phyloP scores from a whole-genome alignment of 2,888 invertebrate genomes.

The Tolmerus cingulatus region DNA sequence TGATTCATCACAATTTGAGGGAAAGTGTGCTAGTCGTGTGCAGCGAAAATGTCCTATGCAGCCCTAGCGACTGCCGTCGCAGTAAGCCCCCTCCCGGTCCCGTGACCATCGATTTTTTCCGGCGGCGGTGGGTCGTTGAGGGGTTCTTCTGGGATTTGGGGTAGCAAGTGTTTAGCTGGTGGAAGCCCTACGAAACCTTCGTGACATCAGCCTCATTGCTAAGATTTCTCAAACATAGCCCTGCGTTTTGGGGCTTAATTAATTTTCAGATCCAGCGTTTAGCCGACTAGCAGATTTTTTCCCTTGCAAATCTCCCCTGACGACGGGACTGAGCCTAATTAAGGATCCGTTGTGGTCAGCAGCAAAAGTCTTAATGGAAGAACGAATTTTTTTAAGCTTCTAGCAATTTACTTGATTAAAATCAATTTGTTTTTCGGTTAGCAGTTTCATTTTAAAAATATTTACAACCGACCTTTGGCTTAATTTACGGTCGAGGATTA shows the following conservation, averaged over 20 bases:
- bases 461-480: background rate
- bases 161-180: background rate
- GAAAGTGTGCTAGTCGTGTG: conserved; percentile 38
- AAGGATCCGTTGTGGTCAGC: background rate
- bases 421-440: background rate
- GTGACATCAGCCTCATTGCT: background rate
- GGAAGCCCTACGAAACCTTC: background rate
- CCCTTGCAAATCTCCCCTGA: background rate
- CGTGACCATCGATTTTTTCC: background rate
- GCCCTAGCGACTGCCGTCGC: background rate
- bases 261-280: background rate
- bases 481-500: background rate
- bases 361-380: background rate
- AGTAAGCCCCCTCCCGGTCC: background rate
- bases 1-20: conserved; percentile 8
- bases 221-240: background rate
- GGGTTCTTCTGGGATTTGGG: background rate
- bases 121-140: background rate
- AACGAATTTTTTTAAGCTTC: background rate
- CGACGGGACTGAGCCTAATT: background rate
- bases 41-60: background rate
- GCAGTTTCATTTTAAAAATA: background rate
- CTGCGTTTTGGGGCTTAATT: background rate
- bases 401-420: background rate
- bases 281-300: background rate